Evolutionary conservation across 2,113 vertebrate genomes (phyloP).

Genomic region (Prietella phreatophila): DNA sequence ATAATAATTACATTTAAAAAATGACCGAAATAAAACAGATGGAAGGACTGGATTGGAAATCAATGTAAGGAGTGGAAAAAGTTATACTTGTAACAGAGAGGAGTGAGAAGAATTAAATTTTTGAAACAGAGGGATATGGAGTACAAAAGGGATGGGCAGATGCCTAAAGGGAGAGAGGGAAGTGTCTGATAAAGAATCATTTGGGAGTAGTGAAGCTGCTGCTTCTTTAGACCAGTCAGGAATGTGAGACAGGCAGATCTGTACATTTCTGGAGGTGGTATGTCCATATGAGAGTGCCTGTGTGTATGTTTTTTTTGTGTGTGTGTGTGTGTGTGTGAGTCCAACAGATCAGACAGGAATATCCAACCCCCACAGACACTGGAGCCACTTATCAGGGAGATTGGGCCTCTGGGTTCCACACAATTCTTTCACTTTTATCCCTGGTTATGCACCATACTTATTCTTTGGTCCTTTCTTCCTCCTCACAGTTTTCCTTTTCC

Average conservation of each 20-base stretch:
- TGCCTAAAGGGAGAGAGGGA: conserved; percentile 51
- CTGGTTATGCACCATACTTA: background rate
- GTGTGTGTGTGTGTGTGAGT: conserved; percentile 44
- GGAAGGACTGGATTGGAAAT: background rate
- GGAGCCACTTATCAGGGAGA: conserved; percentile 75
- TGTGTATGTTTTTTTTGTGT: conserved; percentile 43
- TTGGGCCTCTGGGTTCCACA: conserved; percentile 59
- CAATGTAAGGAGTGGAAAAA: conserved; percentile 7
- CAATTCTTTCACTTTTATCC: conserved; percentile 52
- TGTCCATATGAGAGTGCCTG: conserved; percentile 66
- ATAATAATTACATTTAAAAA: background rate
- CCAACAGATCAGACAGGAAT: conserved; percentile 69
- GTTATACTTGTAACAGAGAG: background rate
- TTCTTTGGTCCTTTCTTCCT: background rate
- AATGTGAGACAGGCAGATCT: conserved; percentile 77
- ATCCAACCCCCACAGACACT: conserved; percentile 74
- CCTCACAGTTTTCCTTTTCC: conserved; percentile 37
- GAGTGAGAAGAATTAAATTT: background rate
- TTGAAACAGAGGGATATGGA: conserved; percentile 12
- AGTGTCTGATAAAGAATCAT: conserved; percentile 67
- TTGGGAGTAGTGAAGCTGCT: conserved; percentile 72
- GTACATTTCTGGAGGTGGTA: conserved; percentile 66
- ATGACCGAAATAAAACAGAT: background rate
- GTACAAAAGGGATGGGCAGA: conserved; percentile 2
- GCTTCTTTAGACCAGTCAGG: conserved; percentile 70